phyloP scores from a whole-genome alignment of 2,888 invertebrate genomes.

The Dasysyrphus tricinctus region DNA sequence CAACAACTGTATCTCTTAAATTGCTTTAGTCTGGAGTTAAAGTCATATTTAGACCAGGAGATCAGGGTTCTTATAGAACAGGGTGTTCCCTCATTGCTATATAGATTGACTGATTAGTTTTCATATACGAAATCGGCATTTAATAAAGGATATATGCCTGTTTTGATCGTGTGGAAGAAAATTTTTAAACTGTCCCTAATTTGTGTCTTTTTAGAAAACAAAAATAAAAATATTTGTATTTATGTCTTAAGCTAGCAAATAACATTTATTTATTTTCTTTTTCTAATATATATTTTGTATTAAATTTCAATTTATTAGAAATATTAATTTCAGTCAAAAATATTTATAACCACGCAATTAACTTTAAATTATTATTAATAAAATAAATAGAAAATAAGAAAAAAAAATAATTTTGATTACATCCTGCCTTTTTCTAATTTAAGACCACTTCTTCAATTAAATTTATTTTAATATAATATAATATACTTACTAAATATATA shows the following conservation, averaged over 20 bases:
- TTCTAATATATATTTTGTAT: conserved; percentile 5
- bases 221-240: conserved; percentile 1
- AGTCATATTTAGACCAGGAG: no score
- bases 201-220: background rate
- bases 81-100: no score
- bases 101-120: background rate
- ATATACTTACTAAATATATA: conserved; percentile 8
- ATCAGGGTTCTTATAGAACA: no score
- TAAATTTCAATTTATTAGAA: conserved; percentile 23
- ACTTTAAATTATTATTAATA: conserved; percentile 23
- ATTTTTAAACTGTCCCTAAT: conserved; percentile 19
- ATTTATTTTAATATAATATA: conserved; percentile 20
- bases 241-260: conserved; percentile 29
- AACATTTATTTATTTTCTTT: conserved; percentile 19
- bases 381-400: conserved; percentile 8
- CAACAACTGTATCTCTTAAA: no score
- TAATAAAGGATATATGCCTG: background rate
- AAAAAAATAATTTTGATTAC: conserved; percentile 47
- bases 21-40: no score
- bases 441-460: conserved; percentile 39
- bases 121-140: background rate
- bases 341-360: conserved; percentile 42
- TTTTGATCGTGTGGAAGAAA: background rate
- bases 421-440: conserved; percentile 14
- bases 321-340: conserved; percentile 62